Conservation (phyloP, 2,113 vertebrate genomes). For the Pantherophis guttatus region DNA sequence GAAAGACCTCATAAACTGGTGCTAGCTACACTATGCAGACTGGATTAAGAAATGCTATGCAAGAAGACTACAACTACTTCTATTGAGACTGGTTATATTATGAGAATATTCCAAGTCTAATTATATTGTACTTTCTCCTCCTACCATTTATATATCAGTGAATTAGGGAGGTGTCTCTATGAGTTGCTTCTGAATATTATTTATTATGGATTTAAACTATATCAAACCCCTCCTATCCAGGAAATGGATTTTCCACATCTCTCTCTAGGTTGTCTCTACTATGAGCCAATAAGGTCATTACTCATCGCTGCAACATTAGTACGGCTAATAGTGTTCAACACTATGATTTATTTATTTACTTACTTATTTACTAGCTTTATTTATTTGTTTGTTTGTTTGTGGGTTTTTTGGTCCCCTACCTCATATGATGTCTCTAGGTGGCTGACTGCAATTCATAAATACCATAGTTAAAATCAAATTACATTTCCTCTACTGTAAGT, state of each 20-base stretch:
- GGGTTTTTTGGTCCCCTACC: background rate
- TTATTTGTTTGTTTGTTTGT: background rate
- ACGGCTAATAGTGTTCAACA: background rate
- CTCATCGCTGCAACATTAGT: background rate
- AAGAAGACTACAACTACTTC: background rate
- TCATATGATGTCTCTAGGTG: background rate
- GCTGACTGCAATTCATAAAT: background rate
- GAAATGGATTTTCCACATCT: background rate
- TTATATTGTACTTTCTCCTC: background rate
- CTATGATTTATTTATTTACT: background rate
- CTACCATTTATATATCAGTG: background rate
- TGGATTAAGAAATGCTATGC: background rate
- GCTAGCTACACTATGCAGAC: background rate
- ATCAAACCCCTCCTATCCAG: background rate
- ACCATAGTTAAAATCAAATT: background rate
- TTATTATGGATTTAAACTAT: background rate
- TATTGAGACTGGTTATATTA: background rate
- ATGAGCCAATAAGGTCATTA: background rate
- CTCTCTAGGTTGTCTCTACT: background rate
- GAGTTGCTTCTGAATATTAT: background rate
- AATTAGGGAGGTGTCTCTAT: background rate
- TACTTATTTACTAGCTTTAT: too few species aligned
- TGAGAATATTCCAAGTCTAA: background rate
- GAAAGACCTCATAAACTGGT: background rate
- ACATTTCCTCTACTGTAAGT: background rate